Evolutionary conservation across 2,888 invertebrate species (phyloP).

Genomic region (Amiota minor): DNA sequence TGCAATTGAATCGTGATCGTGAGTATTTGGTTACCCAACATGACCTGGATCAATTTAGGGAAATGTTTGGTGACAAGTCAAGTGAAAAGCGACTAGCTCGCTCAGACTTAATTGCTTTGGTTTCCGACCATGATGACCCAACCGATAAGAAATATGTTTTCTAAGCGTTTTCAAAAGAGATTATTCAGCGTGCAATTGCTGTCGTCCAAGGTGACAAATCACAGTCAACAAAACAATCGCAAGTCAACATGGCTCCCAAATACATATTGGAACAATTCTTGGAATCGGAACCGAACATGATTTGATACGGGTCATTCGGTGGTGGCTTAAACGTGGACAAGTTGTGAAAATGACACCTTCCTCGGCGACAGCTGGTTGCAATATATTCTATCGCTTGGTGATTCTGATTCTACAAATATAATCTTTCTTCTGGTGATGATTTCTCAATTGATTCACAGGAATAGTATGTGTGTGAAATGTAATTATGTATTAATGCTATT

Average conservation of each 20-base stretch:
- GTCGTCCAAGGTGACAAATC: constrained; percentile 99
- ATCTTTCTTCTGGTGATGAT: background rate
- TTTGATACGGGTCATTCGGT: constrained; percentile 98
- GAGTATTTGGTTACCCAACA: constrained; percentile 99
- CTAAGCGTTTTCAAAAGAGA: constrained; percentile 99
- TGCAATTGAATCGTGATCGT: constrained; percentile 99
- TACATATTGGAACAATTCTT: constrained; percentile 97
- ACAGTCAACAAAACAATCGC: constrained; percentile 96
- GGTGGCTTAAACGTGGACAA: constrained; percentile 97
- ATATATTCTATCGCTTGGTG: constrained; percentile 97
- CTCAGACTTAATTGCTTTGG: constrained; percentile 95
- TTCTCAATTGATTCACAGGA: background rate
- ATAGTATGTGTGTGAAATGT: too few relatives aligned
- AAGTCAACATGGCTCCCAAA: constrained; percentile 99
- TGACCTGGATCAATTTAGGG: constrained; percentile 97
- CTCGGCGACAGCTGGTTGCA: constrained; percentile 98
- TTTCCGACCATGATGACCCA: constrained; percentile 99
- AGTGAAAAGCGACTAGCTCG: constrained; percentile 95
- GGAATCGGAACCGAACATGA: constrained; percentile 96
- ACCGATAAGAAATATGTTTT: constrained; percentile 99
- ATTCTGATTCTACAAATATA: constrained; percentile 79
- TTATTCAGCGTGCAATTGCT: constrained; percentile 97
- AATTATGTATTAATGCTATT: too few relatives aligned
- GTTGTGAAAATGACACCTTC: constrained; percentile 98
- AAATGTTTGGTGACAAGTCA: constrained; percentile 97